Conservation (phyloP, 1,140 invertebrate genomes). For the Sarcophaga peregrina region DNA sequence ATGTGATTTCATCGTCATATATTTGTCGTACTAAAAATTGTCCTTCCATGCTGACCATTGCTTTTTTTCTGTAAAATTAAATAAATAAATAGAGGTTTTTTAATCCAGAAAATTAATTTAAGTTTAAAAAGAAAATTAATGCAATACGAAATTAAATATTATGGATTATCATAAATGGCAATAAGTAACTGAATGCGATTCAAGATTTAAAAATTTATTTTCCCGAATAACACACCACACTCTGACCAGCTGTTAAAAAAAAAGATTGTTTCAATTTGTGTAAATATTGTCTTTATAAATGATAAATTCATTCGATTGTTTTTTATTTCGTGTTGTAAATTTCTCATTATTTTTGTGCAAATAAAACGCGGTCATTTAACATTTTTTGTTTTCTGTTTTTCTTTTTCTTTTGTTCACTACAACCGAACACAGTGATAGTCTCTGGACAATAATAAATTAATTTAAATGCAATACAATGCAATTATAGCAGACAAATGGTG, state of each 20-base stretch:
- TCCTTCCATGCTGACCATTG: slow-evolving; percentile 92
- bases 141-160: background rate
- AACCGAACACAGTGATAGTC: background rate
- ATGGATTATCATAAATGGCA: too few relatives aligned
- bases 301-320: too few relatives aligned
- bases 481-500: background rate
- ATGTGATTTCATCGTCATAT: slow-evolving; percentile 95
- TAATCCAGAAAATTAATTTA: background rate
- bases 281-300: too few relatives aligned
- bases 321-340: too few relatives aligned
- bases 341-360: background rate
- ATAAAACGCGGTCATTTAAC: background rate
- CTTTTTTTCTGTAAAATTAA: slow-evolving; percentile 80
- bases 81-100: slow-evolving; percentile 31
- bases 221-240: too few relatives aligned
- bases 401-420: background rate
- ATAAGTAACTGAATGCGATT: too few relatives aligned
- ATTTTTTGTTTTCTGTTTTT: too few relatives aligned
- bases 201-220: too few relatives aligned
- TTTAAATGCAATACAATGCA: slow-evolving; percentile 6
- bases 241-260: too few relatives aligned
- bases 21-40: slow-evolving; percentile 94
- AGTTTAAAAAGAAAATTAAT: background rate
- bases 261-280: too few relatives aligned
- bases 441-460: background rate